Percentiles rank a stretch among this genome's conserved stretches.
phyloP scores from a whole-genome alignment of 2,888 invertebrate species.

The Callyntrura sp. region DNA sequence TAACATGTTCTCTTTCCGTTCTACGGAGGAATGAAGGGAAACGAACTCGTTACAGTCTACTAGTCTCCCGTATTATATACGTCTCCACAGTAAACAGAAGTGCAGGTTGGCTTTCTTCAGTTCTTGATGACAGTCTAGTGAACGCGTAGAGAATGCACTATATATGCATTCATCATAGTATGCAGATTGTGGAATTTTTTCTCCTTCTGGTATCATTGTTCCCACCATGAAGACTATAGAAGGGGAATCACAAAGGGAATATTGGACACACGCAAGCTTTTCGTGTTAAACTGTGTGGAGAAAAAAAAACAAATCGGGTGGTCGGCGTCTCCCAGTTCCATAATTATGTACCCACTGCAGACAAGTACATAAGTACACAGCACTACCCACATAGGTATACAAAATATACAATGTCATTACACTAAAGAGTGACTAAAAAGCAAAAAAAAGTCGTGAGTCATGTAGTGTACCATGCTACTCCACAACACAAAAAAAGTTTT shows the following conservation, averaged over 20 bases:
- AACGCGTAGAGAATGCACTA: slow-evolving; percentile 48
- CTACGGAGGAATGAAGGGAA: slow-evolving; percentile 41
- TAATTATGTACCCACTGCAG: slow-evolving; percentile 12
- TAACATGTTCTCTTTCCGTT: slow-evolving; percentile 1
- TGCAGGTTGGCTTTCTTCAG: slow-evolving; percentile 44
- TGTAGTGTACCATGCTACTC: not conserved
- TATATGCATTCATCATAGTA: slow-evolving; percentile 29
- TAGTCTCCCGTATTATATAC: not conserved
- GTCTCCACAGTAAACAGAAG: slow-evolving; percentile 45
- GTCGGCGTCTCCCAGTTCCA: not conserved
- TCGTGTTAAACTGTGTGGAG: not conserved
- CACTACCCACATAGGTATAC: too few species aligned
- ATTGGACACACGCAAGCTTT: slow-evolving; percentile 8
- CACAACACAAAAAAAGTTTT: slow-evolving; percentile 17
- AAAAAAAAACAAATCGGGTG: not conserved
- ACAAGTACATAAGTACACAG: too few species aligned
- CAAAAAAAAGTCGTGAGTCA: slow-evolving; percentile 25
- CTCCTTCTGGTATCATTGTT: not conserved
- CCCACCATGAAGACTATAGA: not conserved
- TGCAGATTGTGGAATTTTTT: slow-evolving; percentile 31
- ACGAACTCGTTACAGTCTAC: slow-evolving; percentile 51
- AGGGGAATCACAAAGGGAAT: not conserved
- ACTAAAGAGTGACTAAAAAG: slow-evolving; percentile 63
- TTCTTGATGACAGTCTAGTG: slow-evolving; percentile 53
- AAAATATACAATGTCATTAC: slow-evolving; percentile 62